Percentiles rank a stretch among this genome's conserved stretches.
Evolutionary conservation across 2,797 vertebrate genomes (phyloP).

Genomic region (Esox masquinongy): DNA sequence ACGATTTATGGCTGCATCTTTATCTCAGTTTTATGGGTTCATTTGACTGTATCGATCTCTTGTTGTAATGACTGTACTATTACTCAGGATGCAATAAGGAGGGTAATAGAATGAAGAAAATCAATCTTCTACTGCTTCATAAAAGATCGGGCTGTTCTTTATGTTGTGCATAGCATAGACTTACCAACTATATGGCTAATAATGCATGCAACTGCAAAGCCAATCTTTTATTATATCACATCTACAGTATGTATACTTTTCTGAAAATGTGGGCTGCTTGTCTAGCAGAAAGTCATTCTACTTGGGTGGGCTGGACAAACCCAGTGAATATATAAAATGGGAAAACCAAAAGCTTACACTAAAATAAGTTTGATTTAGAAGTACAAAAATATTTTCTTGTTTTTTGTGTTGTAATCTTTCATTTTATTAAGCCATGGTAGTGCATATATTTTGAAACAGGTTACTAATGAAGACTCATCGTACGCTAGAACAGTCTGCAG

Average conservation of each 20-base stretch:
- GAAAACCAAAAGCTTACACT: not conserved
- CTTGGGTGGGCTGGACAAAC: not conserved
- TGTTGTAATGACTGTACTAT: slow-evolving; percentile 45
- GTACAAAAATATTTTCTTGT: not conserved
- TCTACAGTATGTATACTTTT: not conserved
- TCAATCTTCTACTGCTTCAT: not conserved
- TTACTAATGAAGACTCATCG: too few species aligned
- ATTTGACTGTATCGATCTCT: slow-evolving; percentile 50
- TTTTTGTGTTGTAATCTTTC: not conserved
- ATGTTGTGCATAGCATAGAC: not conserved
- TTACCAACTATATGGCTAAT: not conserved
- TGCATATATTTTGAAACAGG: too few species aligned
- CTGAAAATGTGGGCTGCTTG: too few species aligned
- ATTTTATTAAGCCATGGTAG: too few species aligned
- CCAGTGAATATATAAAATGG: not conserved
- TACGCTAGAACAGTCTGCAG: too few species aligned
- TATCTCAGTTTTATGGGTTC: slow-evolving; percentile 42
- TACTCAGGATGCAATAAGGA: slow-evolving; percentile 38
- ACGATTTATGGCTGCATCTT: slow-evolving; percentile 24
- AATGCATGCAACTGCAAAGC: not conserved
- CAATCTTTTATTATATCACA: not conserved
- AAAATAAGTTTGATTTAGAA: not conserved
- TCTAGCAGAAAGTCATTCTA: not conserved
- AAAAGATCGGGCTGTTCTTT: not conserved
- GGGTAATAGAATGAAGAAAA: slow-evolving; percentile 37